These are phyloP conservation scores for Myrmecobius fasciatus DNA, from an alignment of 2,113 vertebrate species.

Conservation along the genomic window DNA sequence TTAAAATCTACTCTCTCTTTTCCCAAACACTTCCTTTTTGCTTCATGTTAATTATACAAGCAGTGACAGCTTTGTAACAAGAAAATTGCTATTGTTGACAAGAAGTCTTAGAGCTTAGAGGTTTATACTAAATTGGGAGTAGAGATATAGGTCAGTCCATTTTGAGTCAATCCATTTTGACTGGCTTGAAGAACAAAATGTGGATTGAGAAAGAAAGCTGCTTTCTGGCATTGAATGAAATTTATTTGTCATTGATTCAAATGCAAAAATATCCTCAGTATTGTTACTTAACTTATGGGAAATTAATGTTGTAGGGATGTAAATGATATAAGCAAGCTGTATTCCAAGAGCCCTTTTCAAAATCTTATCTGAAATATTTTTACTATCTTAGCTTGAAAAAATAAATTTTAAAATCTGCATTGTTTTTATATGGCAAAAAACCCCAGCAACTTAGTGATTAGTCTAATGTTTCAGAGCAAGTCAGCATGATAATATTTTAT, in stretches of 20 bases:
- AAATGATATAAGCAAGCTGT: neutral
- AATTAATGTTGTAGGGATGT: neutral
- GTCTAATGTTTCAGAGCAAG: neutral
- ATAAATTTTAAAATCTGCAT: neutral
- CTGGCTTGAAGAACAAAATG: neutral
- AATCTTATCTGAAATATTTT: slow-evolving; percentile 12
- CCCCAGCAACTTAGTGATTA: neutral
- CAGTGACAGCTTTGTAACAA: neutral
- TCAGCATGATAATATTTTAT: neutral
- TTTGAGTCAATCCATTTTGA: neutral
- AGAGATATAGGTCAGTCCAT: neutral
- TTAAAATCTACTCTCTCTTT: neutral
- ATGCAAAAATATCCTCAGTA: neutral
- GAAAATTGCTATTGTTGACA: neutral
- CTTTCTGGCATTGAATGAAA: neutral
- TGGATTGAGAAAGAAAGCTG: neutral
- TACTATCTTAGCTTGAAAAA: neutral
- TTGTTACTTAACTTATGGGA: neutral
- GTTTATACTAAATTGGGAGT: neutral
- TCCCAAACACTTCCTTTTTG: neutral
- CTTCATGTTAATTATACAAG: neutral
- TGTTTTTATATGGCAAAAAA: neutral
- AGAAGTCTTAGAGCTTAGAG: neutral
- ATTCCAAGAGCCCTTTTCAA: neutral
- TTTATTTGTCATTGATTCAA: neutral